phyloP scores from a whole-genome alignment of 2,797 vertebrate species.

The Carapus acus region DNA sequence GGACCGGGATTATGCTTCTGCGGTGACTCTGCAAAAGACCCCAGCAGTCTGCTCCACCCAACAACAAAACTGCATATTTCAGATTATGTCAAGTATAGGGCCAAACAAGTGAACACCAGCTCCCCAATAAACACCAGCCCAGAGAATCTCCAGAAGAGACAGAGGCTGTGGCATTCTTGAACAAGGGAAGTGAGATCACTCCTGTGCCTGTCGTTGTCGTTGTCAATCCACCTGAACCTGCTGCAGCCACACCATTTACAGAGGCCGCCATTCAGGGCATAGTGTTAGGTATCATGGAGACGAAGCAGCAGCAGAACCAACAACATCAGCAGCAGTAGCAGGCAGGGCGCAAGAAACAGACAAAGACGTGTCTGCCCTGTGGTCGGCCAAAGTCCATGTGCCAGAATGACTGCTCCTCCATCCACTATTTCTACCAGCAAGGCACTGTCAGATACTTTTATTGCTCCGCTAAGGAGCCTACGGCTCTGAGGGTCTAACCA shows the following conservation, averaged over 20 bases:
- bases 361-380: slow-evolving; percentile 10
- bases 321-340: slow-evolving; percentile 20
- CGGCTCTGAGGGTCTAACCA: slow-evolving; percentile 16
- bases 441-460: slow-evolving; percentile 20
- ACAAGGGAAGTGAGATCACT: slow-evolving; percentile 13
- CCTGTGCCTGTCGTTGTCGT: slow-evolving; percentile 18
- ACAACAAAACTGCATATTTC: slow-evolving; percentile 24
- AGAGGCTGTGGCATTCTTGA: slow-evolving; percentile 23
- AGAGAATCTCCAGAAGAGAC: slow-evolving; percentile 29
- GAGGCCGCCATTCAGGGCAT: slow-evolving; percentile 10
- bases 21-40: slow-evolving; percentile 15
- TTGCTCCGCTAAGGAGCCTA: slow-evolving; percentile 14
- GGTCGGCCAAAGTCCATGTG: slow-evolving; percentile 11
- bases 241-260: slow-evolving; percentile 4
- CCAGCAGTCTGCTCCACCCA: slow-evolving; percentile 30
- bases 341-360: background rate
- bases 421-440: slow-evolving; percentile 7
- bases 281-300: slow-evolving; percentile 8
- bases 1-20: slow-evolving; percentile 25
- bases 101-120: slow-evolving; percentile 15
- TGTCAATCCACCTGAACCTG: slow-evolving; percentile 13
- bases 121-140: slow-evolving; percentile 28
- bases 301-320: no score
- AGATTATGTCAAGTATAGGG: slow-evolving; percentile 17
- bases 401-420: no score